Evolutionary conservation across 2,888 invertebrate genomes (phyloP), one percentile per base, ranked within the genome.

Genomic region (Argyresthia goedartella): DNA sequence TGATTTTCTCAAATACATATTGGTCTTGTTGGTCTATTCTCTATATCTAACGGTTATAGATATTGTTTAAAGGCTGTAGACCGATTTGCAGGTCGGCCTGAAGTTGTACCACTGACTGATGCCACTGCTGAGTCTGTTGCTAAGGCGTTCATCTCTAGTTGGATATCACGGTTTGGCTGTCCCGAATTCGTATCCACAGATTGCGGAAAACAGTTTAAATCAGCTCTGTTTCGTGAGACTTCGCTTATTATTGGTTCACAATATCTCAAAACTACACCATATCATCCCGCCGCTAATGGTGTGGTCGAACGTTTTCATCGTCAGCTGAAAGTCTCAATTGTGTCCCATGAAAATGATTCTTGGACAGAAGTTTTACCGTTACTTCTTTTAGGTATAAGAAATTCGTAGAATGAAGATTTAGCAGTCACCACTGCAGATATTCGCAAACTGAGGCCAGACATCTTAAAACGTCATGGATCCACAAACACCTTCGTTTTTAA

Each of bases 291-390:
- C 6, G 53, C 54, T 6, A 61, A 63, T 25, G 63, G 63, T 0
- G 43, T 64, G 1, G 52, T 65, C 1, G 63, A 66, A 42, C 35
- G 63, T 9, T 58, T 70, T 52, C 79, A 82, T 55, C 58, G 78
- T 1, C 63, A 66, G 4, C 57, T 79, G 39, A 14, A 80, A 81
- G 61, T 72, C 0, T 67, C 79, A 0, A 61, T 65, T 2, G 58
- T 52, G 34, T 64, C 62, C 50, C 63, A 64, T 15, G 36, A 49
- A 0, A 50, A 45, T 0, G 7, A 48, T 0, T 51, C 43, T 8
- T 67, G 64, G 62, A 2, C 61, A 16, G 52, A 56, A 3, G 54
- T 64, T 10, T 55, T 74, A 16, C 60, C 74, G 1, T 48, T 52
- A 1, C 69, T 62, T 51, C 55, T 75, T 1, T 50, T 58, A n/a